Conservation (phyloP, 2,888 invertebrate species). For the Andrena bicolor region DNA sequence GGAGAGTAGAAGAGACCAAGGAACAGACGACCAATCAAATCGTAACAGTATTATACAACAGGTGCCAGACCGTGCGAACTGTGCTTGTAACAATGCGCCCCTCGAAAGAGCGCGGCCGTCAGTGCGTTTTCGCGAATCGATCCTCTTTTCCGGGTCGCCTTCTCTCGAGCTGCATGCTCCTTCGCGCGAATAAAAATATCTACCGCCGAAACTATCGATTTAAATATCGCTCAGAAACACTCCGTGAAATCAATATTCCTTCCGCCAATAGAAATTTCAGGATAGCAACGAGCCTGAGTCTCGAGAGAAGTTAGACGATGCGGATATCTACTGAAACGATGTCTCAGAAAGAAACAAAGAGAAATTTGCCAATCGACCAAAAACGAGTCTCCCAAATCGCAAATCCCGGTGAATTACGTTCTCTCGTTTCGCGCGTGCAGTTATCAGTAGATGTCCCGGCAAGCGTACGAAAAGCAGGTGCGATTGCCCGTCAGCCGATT, state of each 20-base stretch:
- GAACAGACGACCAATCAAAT: conserved; percentile 67
- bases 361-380: not conserved
- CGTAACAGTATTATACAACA: conserved; percentile 57
- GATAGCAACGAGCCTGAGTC: conserved; percentile 1
- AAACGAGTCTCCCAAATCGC: too few species aligned
- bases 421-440: not conserved
- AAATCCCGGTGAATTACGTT: too few species aligned
- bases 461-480: conserved; percentile 43
- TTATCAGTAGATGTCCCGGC: conserved; percentile 34
- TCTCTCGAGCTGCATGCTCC: conserved; percentile 36
- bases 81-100: conserved; percentile 80
- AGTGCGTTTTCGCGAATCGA: conserved; percentile 31
- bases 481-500: conserved; percentile 28
- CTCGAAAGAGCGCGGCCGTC: conserved; percentile 28
- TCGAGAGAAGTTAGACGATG: conserved; percentile 36
- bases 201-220: too few species aligned
- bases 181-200: not conserved
- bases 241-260: too few species aligned
- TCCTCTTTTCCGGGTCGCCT: conserved; percentile 10
- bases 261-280: not conserved
- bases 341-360: not conserved
- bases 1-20: conserved; percentile 70
- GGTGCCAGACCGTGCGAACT: conserved; percentile 79
- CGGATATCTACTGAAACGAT: conserved; percentile 34
- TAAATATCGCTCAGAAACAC: too few species aligned